A percentile compares a stretch with the other conserved stretches of the same genome.
Conservation (phyloP, 2,888 invertebrate species). For the Monoplex corrugatus region DNA sequence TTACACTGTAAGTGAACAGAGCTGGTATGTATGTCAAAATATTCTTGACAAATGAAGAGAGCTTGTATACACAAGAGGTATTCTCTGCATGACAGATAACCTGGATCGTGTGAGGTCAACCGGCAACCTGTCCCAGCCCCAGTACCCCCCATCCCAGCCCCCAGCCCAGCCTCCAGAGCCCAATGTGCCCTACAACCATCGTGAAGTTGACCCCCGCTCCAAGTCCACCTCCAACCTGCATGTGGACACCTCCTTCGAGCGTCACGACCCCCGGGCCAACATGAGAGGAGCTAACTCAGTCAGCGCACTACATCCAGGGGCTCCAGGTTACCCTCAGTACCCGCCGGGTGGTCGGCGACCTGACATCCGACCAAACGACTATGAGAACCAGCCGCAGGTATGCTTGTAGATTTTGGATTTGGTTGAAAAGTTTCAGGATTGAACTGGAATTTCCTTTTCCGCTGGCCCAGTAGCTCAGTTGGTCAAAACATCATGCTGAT, state of each 20-base stretch:
- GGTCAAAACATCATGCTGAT: no score
- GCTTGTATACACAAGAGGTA: no score
- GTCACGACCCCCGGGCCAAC: slow-evolving; percentile 57
- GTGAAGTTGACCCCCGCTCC: slow-evolving; percentile 67
- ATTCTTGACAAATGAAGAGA: no score
- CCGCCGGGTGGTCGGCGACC: slow-evolving; percentile 50
- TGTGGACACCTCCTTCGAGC: slow-evolving; percentile 72
- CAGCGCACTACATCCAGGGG: slow-evolving; percentile 65
- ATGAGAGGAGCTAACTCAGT: slow-evolving; percentile 74
- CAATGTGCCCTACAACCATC: slow-evolving; percentile 46
- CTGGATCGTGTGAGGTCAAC: slow-evolving; percentile 58
- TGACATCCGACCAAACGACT: slow-evolving; percentile 65
- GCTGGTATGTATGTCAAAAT: no score
- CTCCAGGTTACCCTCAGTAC: slow-evolving; percentile 50
- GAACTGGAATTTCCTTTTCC: no score
- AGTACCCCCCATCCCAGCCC: slow-evolving; percentile 56
- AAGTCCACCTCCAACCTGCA: slow-evolving; percentile 74
- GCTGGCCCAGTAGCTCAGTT: no score
- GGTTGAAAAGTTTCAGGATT: no score
- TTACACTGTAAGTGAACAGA: no score
- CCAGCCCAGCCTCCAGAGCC: slow-evolving; percentile 53
- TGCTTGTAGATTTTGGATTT: no score
- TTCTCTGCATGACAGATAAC: slow-evolving; percentile 46
- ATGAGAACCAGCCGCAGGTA: slow-evolving; percentile 74
- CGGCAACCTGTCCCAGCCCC: slow-evolving; percentile 59